A percentile compares a stretch with the other conserved stretches of the same genome.
Conservation (phyloP, 1,140 invertebrate species). For the Atta texana region DNA sequence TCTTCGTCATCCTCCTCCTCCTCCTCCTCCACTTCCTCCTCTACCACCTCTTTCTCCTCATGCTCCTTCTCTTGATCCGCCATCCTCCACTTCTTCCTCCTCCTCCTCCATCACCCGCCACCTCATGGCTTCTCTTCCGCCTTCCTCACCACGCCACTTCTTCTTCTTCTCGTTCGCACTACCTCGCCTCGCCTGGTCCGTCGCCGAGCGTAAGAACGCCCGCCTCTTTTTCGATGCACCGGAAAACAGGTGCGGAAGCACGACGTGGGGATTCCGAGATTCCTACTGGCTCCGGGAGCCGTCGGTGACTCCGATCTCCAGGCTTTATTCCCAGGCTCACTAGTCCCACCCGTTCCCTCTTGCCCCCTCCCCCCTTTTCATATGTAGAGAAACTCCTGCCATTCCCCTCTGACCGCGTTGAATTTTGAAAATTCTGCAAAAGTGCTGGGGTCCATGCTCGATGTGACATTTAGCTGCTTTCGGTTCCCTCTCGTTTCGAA, state of each 20-base stretch:
- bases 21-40: too few relatives aligned
- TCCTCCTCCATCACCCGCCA: slow-evolving; percentile 67
- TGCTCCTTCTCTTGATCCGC: slow-evolving; percentile 55
- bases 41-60: slow-evolving; percentile 30
- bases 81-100: slow-evolving; percentile 71
- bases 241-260: slow-evolving; percentile 75
- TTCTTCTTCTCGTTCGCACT: slow-evolving; percentile 72
- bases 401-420: slow-evolving; percentile 22
- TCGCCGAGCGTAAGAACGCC: slow-evolving; percentile 75
- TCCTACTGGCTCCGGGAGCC: slow-evolving; percentile 73
- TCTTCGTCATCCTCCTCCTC: too few relatives aligned
- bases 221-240: slow-evolving; percentile 78
- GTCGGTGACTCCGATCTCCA: slow-evolving; percentile 67
- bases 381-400: slow-evolving; percentile 10
- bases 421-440: slow-evolving; percentile 72
- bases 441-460: slow-evolving; percentile 59
- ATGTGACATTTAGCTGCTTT: slow-evolving; percentile 61
- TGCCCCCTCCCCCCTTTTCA: slow-evolving; percentile 9
- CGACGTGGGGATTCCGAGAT: slow-evolving; percentile 74
- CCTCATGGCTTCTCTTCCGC: slow-evolving; percentile 75
- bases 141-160: slow-evolving; percentile 69
- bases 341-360: slow-evolving; percentile 59
- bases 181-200: slow-evolving; percentile 69
- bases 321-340: slow-evolving; percentile 73
- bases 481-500: slow-evolving; percentile 28